A percentile compares a stretch with the other conserved stretches of the same genome.
phyloP scores from a whole-genome alignment of 1,140 invertebrate species.

The Drosophila ficusphila region DNA sequence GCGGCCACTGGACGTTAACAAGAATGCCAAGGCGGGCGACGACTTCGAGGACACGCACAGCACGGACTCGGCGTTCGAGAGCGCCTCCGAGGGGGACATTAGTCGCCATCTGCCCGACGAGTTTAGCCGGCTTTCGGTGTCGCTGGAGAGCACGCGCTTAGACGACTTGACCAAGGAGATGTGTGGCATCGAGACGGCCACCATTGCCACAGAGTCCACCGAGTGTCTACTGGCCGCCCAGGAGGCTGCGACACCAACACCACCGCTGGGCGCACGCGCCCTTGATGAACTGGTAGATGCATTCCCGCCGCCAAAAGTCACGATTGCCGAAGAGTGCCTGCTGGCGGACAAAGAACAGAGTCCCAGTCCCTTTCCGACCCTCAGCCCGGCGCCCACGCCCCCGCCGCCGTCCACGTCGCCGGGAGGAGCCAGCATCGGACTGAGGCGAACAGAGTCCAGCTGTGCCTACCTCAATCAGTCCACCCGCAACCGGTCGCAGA shows the following conservation, averaged over 20 bases:
- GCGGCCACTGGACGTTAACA: slow-evolving; percentile 72
- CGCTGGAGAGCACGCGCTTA: slow-evolving; percentile 73
- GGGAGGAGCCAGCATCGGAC: slow-evolving; percentile 65
- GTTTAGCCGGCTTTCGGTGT: slow-evolving; percentile 74
- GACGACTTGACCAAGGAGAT: slow-evolving; percentile 72
- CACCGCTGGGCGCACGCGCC: slow-evolving; percentile 13
- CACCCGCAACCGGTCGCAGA: slow-evolving; percentile 80
- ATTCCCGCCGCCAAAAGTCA: slow-evolving; percentile 61
- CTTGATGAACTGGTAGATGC: slow-evolving; percentile 11
- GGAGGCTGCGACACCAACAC: slow-evolving; percentile 43
- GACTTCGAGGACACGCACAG: slow-evolving; percentile 82
- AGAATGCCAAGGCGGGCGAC: slow-evolving; percentile 64
- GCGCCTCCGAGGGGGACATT: slow-evolving; percentile 79
- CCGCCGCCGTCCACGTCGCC: slow-evolving; percentile 79
- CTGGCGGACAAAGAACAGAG: slow-evolving; percentile 47
- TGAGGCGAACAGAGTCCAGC: slow-evolving; percentile 74
- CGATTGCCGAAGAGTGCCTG: slow-evolving; percentile 67
- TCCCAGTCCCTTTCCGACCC: slow-evolving; percentile 38
- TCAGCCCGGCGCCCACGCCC: slow-evolving; percentile 70
- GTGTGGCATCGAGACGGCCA: slow-evolving; percentile 76
- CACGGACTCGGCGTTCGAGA: slow-evolving; percentile 82
- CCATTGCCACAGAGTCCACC: slow-evolving; percentile 79
- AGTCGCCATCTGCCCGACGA: slow-evolving; percentile 80
- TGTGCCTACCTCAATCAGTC: slow-evolving; percentile 77
- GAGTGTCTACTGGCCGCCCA: slow-evolving; percentile 66